Base-by-base conservation (phyloP, 2,797 vertebrate genomes). In the Harpagifer antarcticus region DNA sequence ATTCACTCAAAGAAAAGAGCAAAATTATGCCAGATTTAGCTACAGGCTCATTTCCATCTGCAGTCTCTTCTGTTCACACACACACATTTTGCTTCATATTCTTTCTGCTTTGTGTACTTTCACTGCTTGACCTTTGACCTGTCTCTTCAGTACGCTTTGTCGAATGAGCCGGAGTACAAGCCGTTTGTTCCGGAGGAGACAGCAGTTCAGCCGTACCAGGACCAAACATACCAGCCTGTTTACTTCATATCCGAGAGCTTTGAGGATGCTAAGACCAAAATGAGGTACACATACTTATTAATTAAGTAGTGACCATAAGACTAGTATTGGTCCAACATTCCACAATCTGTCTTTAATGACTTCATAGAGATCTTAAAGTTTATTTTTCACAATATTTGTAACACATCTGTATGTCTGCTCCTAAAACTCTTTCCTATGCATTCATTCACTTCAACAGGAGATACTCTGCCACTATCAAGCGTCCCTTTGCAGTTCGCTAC, bases 241-340 rank as follows among this genome's bases (percentile, higher is more conserved):
- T 97, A 96, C 86, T 98, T 97, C 66, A 88, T 97, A 73, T 95
- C 96, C 14, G 95, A 98, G 81, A 97, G 93, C 88, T 94, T 97
- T 61, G 95, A 96, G 89, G 96, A 97, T 3, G 95, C 95, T 81
- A 97, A 96, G 86, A 79, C 78, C 31, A 96, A 96, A 80, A 59
- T 97, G 79, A 92, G 93, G 95, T 27, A 27, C 27, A 27, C 27
- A 27, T 27, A 27, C 27, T 5, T 27, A 27, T 27, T 27, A 27
- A 27, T 27, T 27, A 27, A 27, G 27, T 27, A 27, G 27, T 5
- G 27, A 27, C 27, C 27, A 27, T 27, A 27, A 27, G 27, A 27
- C 27, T 27, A 27, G 27, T 5, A 27, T 27, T 27, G 27, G 27
- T 27, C 4, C 4, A 27, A 27, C 0, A 27, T 27, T 27, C 27